Evolutionary conservation across 2,113 vertebrate genomes (phyloP).

Genomic region (Rhinolophus ferrumequinum): DNA sequence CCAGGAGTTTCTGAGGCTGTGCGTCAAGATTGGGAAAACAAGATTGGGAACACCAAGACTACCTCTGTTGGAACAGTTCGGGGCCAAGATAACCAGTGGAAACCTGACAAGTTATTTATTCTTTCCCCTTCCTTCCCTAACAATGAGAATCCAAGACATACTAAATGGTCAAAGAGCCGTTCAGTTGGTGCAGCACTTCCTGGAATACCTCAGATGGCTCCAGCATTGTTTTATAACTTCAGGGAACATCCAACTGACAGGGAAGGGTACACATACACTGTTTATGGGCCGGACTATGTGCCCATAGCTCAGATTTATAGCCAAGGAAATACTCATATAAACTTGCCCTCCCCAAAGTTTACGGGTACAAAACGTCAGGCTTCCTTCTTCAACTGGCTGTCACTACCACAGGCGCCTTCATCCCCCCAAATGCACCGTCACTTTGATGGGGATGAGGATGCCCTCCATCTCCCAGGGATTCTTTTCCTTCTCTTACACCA

Average conservation of each 20-base stretch:
- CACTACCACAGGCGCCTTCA: not conserved
- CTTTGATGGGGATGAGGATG: not conserved
- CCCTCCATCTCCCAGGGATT: not conserved
- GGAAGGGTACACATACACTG: not conserved
- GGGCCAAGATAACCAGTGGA: not conserved
- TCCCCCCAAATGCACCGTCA: not conserved
- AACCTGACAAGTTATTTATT: not conserved
- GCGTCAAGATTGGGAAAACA: not conserved
- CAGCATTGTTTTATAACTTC: not conserved
- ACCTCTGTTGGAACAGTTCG: not conserved
- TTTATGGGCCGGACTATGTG: not conserved
- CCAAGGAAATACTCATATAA: not conserved
- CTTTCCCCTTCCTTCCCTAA: not conserved
- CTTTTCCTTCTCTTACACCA: not conserved
- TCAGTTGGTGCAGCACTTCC: not conserved
- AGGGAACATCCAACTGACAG: not conserved
- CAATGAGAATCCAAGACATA: not conserved
- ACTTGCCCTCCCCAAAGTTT: not conserved
- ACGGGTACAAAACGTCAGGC: not conserved
- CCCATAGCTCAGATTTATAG: not conserved
- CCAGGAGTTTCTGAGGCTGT: not conserved
- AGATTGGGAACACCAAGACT: not conserved
- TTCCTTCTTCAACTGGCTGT: not conserved
- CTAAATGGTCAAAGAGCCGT: not conserved
- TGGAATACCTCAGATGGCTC: not conserved